Evolutionary conservation across 2,113 vertebrate genomes (phyloP).

Genomic region (Entelurus aequoreus): DNA sequence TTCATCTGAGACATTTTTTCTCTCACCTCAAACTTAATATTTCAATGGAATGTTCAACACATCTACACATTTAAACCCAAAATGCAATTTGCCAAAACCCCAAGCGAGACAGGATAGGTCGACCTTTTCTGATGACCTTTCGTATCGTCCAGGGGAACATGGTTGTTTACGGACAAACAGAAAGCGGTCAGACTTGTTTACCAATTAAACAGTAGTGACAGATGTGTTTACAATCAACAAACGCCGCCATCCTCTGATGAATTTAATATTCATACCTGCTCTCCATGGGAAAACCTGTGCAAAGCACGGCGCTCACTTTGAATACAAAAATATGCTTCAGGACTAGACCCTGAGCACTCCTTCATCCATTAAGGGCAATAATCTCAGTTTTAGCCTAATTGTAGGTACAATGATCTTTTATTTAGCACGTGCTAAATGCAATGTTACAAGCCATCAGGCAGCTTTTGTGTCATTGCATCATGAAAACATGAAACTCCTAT

Average conservation of each 20-base stretch:
- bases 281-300: constrained; percentile 28
- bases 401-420: neutral
- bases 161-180: constrained; percentile 65
- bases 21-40: neutral
- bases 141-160: constrained; percentile 61
- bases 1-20: no score
- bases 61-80: constrained; percentile 27
- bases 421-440: no score
- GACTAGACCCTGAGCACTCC: neutral
- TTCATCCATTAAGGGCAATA: neutral
- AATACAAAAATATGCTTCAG: constrained; percentile 7
- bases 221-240: constrained; percentile 69
- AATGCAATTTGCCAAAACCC: constrained; percentile 25
- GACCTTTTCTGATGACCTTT: constrained; percentile 62
- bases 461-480: constrained; percentile 18
- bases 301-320: constrained; percentile 12
- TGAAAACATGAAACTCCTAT: constrained; percentile 31
- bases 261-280: constrained; percentile 69
- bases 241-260: constrained; percentile 51
- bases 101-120: constrained; percentile 29
- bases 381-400: neutral
- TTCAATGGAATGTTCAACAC: neutral
- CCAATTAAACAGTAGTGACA: constrained; percentile 66
- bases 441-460: neutral
- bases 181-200: constrained; percentile 64